Evolutionary conservation across 2,888 invertebrate genomes (phyloP).

Genomic region (Achlya flavicornis): DNA sequence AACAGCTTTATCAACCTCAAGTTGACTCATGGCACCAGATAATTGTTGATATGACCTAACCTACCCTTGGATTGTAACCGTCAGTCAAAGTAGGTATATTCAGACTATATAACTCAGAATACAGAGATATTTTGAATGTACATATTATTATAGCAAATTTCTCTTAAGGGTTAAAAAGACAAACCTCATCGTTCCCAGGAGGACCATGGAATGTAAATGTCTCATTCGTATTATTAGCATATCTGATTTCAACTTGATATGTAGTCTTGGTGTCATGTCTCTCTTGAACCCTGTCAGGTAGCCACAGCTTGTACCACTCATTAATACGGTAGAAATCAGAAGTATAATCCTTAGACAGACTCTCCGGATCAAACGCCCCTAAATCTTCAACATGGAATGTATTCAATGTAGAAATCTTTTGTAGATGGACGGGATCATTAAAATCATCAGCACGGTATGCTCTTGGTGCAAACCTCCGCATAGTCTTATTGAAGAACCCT

Average conservation of each 20-base stretch:
- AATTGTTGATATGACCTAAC: no score
- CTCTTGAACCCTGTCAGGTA: conserved; percentile 93
- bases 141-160: no score
- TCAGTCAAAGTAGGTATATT: no score
- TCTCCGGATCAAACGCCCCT: conserved; percentile 92
- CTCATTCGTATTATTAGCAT: conserved; percentile 97
- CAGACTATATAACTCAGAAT: no score
- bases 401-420: conserved; percentile 96
- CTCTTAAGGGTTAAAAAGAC: conserved; percentile 17
- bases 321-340: conserved; percentile 95
- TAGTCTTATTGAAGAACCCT: conserved; percentile 98
- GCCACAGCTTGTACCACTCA: conserved; percentile 96
- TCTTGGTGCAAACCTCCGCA: conserved; percentile 96
- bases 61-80: no score
- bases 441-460: conserved; percentile 96
- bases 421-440: conserved; percentile 96
- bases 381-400: conserved; percentile 94
- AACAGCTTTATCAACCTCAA: no score
- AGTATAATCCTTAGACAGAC: conserved; percentile 93
- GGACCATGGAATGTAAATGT: conserved; percentile 98
- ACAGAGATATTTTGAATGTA: no score
- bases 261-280: conserved; percentile 96
- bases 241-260: conserved; percentile 96
- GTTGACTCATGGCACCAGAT: no score
- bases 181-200: conserved; percentile 93